Evolutionary conservation across 2,888 invertebrate species (phyloP).

Genomic region (Lasioglossum vierecki): DNA sequence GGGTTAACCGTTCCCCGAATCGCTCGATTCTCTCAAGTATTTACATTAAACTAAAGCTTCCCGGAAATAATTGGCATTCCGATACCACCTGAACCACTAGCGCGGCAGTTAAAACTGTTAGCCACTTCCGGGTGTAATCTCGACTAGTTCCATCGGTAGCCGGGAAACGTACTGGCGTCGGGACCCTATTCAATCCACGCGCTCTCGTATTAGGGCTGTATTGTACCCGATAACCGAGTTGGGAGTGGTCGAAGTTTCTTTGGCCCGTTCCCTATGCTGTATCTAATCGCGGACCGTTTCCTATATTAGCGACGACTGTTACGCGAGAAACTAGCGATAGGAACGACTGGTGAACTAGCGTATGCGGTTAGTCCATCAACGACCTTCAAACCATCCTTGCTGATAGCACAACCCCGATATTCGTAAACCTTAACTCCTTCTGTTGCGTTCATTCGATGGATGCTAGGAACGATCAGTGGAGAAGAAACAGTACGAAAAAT

Average conservation of each 20-base stretch:
- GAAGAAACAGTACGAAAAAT: neutral
- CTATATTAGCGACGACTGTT: slow-evolving; percentile 6
- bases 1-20: slow-evolving; percentile 31
- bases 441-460: neutral
- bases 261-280: neutral
- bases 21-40: slow-evolving; percentile 33
- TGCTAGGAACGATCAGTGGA: neutral
- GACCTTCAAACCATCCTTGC: neutral
- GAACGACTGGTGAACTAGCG: neutral
- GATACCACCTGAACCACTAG: slow-evolving; percentile 5
- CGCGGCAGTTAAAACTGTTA: slow-evolving; percentile 29
- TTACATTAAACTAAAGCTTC: slow-evolving; percentile 43
- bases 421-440: neutral
- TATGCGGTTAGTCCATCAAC: neutral
- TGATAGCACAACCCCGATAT: neutral
- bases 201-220: slow-evolving; percentile 9
- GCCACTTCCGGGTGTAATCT: slow-evolving; percentile 19
- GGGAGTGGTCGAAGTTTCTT: slow-evolving; percentile 11
- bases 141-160: slow-evolving; percentile 3
- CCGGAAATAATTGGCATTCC: slow-evolving; percentile 46
- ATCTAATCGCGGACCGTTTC: slow-evolving; percentile 12
- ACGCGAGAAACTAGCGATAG: neutral
- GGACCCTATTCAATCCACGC: neutral
- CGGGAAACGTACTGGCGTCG: neutral
- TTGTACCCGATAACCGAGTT: slow-evolving; percentile 12